phyloP scores from a whole-genome alignment of 1,140 invertebrate genomes.

The Pogonomyrmex californicus region DNA sequence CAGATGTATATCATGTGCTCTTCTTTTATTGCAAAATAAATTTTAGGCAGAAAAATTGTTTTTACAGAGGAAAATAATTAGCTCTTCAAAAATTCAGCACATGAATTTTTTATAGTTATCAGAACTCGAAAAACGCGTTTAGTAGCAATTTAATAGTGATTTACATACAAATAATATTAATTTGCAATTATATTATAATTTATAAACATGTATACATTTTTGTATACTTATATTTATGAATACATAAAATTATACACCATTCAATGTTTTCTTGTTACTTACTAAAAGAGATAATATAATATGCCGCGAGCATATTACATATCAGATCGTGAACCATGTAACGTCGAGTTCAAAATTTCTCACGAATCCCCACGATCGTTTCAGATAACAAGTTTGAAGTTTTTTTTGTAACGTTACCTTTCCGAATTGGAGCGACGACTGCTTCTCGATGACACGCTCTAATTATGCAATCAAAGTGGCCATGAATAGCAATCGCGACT shows the following conservation, averaged over 20 bases:
- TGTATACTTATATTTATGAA: slow-evolving; percentile 9
- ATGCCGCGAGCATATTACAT: background rate
- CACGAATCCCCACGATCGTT: background rate
- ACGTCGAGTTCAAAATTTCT: slow-evolving; percentile 24
- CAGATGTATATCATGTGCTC: background rate
- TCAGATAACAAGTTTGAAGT: slow-evolving; percentile 29
- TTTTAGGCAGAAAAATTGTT: background rate
- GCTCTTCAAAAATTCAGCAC: background rate
- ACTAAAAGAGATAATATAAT: background rate
- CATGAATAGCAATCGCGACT: slow-evolving; percentile 32
- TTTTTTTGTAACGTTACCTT: slow-evolving; percentile 40
- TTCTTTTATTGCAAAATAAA: background rate
- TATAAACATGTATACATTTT: background rate
- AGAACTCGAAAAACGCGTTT: background rate
- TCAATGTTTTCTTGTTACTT: background rate
- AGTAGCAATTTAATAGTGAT: background rate
- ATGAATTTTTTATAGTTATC: background rate
- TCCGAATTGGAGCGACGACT: slow-evolving; percentile 14
- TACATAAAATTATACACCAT: slow-evolving; percentile 12
- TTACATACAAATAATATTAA: slow-evolving; percentile 3
- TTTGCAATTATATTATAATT: background rate
- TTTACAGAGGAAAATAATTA: background rate
- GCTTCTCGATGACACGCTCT: slow-evolving; percentile 27
- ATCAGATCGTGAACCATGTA: slow-evolving; percentile 9
- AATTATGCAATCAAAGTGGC: slow-evolving; percentile 43